Percentiles rank a stretch among this genome's conserved stretches.
phyloP scores from a whole-genome alignment of 2,888 invertebrate genomes.

The Leptopilina drosophilae region DNA sequence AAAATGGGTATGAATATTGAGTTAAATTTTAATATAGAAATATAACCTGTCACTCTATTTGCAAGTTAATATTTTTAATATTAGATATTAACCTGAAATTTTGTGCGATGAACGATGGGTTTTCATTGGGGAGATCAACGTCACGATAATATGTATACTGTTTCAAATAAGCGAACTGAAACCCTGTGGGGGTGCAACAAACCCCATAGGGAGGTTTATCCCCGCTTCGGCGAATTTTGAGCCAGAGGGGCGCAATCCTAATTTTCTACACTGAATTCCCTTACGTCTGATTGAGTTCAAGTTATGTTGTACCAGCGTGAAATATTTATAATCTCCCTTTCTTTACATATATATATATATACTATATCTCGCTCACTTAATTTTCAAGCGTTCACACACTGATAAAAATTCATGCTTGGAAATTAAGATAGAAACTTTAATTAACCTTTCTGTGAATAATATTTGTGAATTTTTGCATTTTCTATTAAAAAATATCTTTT shows the following conservation, averaged over 20 bases:
- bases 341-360: neutral
- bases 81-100: constrained; percentile 61
- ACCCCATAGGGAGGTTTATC: constrained; percentile 61
- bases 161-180: constrained; percentile 60
- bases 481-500: no score
- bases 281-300: constrained; percentile 17
- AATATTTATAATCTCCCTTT: neutral
- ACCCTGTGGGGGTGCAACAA: constrained; percentile 53
- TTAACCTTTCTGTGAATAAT: no score
- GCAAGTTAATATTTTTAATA: constrained; percentile 68
- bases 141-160: constrained; percentile 58
- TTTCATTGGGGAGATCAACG: constrained; percentile 58
- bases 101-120: constrained; percentile 60
- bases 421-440: no score
- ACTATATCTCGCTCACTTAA: no score
- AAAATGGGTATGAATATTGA: neutral
- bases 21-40: neutral
- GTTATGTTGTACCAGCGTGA: neutral
- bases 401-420: no score
- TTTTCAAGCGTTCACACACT: no score
- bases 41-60: constrained; percentile 52
- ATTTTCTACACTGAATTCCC: constrained; percentile 25
- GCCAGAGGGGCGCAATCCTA: constrained; percentile 44
- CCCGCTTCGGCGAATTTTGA: constrained; percentile 48
- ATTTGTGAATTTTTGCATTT: no score